Conservation (phyloP, 2,797 vertebrate species). For the Podarcis siculus region DNA sequence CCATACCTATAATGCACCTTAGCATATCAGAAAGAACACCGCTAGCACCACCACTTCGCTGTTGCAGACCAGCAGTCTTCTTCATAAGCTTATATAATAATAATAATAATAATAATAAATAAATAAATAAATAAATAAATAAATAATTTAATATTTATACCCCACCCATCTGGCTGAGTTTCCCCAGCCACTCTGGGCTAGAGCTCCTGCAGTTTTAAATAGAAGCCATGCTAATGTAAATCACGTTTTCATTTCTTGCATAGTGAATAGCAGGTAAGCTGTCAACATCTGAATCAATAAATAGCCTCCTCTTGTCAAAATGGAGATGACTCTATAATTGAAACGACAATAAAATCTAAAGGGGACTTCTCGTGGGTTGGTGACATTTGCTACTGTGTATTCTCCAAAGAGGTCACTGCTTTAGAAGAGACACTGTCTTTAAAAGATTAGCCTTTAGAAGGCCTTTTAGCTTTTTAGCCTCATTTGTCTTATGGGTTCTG, state of each 20-base stretch:
- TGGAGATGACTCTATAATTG: slow-evolving; percentile 50
- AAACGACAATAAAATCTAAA: slow-evolving; percentile 54
- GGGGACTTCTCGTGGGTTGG: slow-evolving; percentile 20
- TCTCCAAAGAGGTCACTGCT: slow-evolving; percentile 15
- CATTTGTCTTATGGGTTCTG: neutral
- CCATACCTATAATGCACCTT: no score
- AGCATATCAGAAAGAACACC: no score
- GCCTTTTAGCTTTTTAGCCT: neutral
- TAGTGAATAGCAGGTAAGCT: slow-evolving; percentile 52
- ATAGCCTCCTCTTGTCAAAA: slow-evolving; percentile 56
- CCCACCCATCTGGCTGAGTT: no score
- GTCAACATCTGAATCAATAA: slow-evolving; percentile 64
- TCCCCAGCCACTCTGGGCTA: neutral
- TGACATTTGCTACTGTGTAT: slow-evolving; percentile 26
- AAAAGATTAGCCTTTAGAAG: neutral
- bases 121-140: no score
- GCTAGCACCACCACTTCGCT: no score
- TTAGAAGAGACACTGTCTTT: neutral
- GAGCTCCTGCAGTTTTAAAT: neutral
- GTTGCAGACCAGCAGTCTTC: neutral
- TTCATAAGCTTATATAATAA: neutral
- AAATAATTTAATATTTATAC: no score
- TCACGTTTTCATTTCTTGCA: slow-evolving; percentile 34
- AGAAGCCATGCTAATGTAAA: slow-evolving; percentile 16
- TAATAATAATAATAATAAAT: no score